These are phyloP conservation scores for Anagyrus pseudococci DNA, from an alignment of 2,888 invertebrate genomes.

Conservation along the genomic window DNA sequence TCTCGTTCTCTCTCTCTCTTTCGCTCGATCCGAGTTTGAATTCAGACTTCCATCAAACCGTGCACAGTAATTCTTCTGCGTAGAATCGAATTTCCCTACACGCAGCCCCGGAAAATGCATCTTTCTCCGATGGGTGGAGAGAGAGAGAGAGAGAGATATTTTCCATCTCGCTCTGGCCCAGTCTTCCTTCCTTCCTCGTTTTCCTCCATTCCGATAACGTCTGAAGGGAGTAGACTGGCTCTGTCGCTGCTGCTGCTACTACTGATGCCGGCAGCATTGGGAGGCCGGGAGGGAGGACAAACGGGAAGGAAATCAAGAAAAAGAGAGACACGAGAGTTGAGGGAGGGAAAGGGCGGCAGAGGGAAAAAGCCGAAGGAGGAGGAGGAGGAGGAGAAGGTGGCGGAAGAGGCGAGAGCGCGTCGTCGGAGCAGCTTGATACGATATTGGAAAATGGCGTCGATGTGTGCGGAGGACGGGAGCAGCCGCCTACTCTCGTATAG, in stretches of 20 bases:
- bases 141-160: too few relatives aligned
- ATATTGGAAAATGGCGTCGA: slow-evolving; percentile 61
- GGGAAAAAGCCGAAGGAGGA: too few relatives aligned
- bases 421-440: slow-evolving; percentile 44
- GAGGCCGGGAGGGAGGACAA: too few relatives aligned
- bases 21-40: not conserved
- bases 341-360: not conserved
- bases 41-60: not conserved
- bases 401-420: slow-evolving; percentile 19
- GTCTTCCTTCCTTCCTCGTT: not conserved
- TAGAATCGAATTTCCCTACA: slow-evolving; percentile 25
- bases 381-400: slow-evolving; percentile 23
- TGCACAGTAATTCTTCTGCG: slow-evolving; percentile 7
- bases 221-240: slow-evolving; percentile 17
- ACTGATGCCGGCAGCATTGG: too few relatives aligned
- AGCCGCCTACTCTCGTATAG: slow-evolving; percentile 23
- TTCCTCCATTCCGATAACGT: slow-evolving; percentile 18
- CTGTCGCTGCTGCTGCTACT: not conserved
- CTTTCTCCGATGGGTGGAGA: too few relatives aligned
- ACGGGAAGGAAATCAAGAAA: slow-evolving; percentile 32
- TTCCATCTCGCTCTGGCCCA: not conserved
- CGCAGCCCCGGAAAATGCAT: slow-evolving; percentile 27
- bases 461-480: slow-evolving; percentile 39
- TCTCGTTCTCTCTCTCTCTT: too few relatives aligned
- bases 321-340: slow-evolving; percentile 11